Base-by-base conservation (phyloP, 1,140 invertebrate genomes). In the Adelges cooleyi region DNA sequence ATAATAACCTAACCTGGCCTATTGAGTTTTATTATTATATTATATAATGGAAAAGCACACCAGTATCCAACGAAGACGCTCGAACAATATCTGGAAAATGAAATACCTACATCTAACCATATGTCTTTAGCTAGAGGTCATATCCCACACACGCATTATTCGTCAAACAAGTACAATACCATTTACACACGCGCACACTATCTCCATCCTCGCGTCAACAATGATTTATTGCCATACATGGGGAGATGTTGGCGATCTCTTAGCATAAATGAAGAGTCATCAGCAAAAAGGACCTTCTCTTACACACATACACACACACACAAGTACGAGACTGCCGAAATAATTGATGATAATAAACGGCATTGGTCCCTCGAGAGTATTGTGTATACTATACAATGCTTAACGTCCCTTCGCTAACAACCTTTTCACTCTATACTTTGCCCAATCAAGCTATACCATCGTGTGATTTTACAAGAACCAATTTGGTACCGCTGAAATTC, bases 291-390 rank as follows among this genome's bases (percentile, higher is more conserved):
- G 23, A 44, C 44, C 40, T 23, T 46, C 38, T 48, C 44, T 46
- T 38, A 4, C 17, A 20, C 40, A 20, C 40, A 25, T 42, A 42
- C 22, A 17, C 38, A 17, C 36, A 42, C 53, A 56, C 53, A 40
- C 53, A 9, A 6, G 11, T 56, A 56, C 13, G 23, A 33, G n/a
- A 56, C 38, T 42, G 40, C 15, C 4, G 23, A 59, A 59, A 46
- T 59, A 46, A 59, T 44, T 56, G 53, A 59, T 59, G 40, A 46
- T 59, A 59, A 59, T 38, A 59, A 42, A 56, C 54, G n/a, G 18
- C n/a, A 46, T n/a, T 9, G 36, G 2, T 48, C 15, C 17, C 13
- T 17, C 15, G 5, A 33, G 29, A 36, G 36, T 23, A 42, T 25
- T 8, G 17, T 9, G 38, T 54, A 40, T 15, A 17, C 22, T 36